phyloP scores from a whole-genome alignment of 2,888 invertebrate genomes.

The Spodoptera exigua region DNA sequence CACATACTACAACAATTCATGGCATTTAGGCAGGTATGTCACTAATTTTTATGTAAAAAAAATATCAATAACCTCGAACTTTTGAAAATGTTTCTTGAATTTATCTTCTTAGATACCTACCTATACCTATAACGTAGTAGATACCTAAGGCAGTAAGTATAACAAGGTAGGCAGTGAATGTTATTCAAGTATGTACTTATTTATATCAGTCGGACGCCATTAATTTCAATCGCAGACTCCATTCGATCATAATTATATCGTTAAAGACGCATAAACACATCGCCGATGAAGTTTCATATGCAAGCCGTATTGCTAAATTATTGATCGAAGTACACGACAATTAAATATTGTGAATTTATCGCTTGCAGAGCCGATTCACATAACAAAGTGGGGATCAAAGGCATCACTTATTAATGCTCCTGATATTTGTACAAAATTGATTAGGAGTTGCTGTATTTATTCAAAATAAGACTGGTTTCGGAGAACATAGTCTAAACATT shows the following conservation, averaged over 20 bases:
- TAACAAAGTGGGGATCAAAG: conserved; percentile 73
- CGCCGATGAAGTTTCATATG: conserved; percentile 60
- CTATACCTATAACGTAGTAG: too few relatives aligned
- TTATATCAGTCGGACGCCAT: conserved; percentile 26
- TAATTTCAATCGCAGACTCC: conserved; percentile 38
- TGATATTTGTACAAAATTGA: conserved; percentile 49
- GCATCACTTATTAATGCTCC: conserved; percentile 60
- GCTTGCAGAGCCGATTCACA: conserved; percentile 55
- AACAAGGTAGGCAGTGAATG: conserved; percentile 14
- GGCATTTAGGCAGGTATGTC: too few relatives aligned
- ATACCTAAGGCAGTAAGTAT: background rate
- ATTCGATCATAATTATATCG: conserved; percentile 53
- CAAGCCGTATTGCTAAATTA: conserved; percentile 71
- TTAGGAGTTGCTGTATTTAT: conserved; percentile 47
- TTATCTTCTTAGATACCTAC: too few relatives aligned
- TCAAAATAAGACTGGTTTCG: conserved; percentile 19
- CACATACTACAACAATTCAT: too few relatives aligned
- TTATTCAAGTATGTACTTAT: conserved; percentile 20
- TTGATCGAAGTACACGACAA: conserved; percentile 62
- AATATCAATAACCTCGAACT: too few relatives aligned
- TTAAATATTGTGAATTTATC: conserved; percentile 74
- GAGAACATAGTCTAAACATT: background rate
- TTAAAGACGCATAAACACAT: conserved; percentile 60
- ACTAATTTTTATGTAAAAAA: too few relatives aligned
- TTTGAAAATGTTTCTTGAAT: too few relatives aligned